phyloP scores from a whole-genome alignment of 2,888 invertebrate genomes.

The Xestia sexstrigata region DNA sequence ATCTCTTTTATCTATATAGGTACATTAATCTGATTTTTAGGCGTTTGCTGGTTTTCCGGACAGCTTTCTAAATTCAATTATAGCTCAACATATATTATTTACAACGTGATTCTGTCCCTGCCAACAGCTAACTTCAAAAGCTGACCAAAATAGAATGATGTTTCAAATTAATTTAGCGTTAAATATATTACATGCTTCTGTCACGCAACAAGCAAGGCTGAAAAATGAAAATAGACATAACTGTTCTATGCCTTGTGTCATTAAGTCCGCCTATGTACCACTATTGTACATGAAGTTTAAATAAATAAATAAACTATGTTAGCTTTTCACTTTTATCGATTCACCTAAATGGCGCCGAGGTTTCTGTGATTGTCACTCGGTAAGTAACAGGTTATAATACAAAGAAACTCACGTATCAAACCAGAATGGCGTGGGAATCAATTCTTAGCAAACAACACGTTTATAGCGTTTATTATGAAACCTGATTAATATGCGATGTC shows the following conservation, averaged over 20 bases:
- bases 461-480: constrained; percentile 50
- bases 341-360: neutral
- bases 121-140: constrained; percentile 28
- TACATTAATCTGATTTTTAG: neutral
- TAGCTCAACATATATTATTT: neutral
- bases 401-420: constrained; percentile 45
- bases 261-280: too few species aligned
- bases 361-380: constrained; percentile 5
- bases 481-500: constrained; percentile 55
- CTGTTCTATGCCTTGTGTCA: too few species aligned
- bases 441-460: constrained; percentile 35
- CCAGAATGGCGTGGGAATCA: constrained; percentile 60
- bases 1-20: neutral
- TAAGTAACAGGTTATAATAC: constrained; percentile 29
- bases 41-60: neutral
- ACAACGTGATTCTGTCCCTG: neutral
- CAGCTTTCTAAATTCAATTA: constrained; percentile 14
- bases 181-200: constrained; percentile 30
- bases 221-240: constrained; percentile 17
- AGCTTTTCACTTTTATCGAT: constrained; percentile 17
- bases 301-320: too few species aligned
- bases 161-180: constrained; percentile 30
- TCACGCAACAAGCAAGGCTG: neutral
- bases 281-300: too few species aligned
- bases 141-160: constrained; percentile 1